These are phyloP conservation scores for Pedionomus torquatus DNA, from an alignment of 2,113 vertebrate genomes.

Conservation along the genomic window DNA sequence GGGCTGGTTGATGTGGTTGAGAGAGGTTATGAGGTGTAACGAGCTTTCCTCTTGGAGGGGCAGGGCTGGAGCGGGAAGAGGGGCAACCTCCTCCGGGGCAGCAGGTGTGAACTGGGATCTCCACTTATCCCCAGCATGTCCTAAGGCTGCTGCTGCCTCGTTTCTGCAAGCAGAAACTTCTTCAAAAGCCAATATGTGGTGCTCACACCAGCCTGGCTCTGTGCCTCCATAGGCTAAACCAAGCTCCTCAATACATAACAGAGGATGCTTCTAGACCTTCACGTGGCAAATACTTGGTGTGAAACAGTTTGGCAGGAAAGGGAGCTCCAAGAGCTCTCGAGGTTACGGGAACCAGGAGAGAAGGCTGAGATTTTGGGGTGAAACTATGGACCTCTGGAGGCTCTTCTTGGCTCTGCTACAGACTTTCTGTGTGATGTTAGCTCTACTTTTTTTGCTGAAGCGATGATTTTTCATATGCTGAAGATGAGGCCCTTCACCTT, in stretches of 20 bases:
- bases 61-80: background rate
- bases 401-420: background rate
- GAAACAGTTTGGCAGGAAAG: background rate
- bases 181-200: background rate
- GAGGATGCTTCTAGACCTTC: background rate
- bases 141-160: background rate
- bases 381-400: background rate
- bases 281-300: background rate
- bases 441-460: background rate
- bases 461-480: background rate
- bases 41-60: background rate
- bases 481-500: background rate
- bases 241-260: background rate
- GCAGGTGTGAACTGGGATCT: background rate
- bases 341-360: background rate
- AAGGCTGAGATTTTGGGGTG: background rate
- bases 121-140: background rate
- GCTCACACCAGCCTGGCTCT: background rate
- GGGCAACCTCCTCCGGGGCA: background rate
- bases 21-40: background rate
- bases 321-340: background rate
- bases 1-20: background rate
- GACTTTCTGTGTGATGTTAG: background rate
- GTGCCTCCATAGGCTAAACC: background rate
- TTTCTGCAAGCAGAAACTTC: background rate